phyloP scores from a whole-genome alignment of 2,797 vertebrate genomes.

The Silurus aristotelis region DNA sequence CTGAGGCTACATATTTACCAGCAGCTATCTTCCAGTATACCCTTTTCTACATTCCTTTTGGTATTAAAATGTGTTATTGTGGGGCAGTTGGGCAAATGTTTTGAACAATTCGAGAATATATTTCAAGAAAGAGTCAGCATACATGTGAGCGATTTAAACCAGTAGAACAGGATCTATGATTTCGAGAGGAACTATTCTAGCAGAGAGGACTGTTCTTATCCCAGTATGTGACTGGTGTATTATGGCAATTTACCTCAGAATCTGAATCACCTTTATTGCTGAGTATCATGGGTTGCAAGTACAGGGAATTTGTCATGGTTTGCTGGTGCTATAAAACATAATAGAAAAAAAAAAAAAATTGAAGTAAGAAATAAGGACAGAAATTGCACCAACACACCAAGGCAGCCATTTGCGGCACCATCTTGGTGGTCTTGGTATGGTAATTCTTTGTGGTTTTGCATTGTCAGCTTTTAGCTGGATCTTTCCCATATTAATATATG shows the following conservation, averaged over 20 bases:
- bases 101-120: not conserved
- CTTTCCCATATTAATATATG: no score
- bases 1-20: not conserved
- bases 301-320: no score
- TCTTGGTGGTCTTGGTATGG: no score
- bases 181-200: not conserved
- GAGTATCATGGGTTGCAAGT: no score
- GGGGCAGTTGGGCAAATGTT: not conserved
- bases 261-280: no score
- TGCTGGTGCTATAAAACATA: no score
- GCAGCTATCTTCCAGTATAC: not conserved
- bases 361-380: no score
- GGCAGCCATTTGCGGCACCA: no score
- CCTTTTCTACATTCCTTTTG: not conserved
- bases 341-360: no score
- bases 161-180: slow-evolving; percentile 9
- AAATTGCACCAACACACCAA: no score
- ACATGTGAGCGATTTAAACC: not conserved
- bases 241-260: not conserved
- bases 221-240: not conserved
- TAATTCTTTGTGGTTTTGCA: no score
- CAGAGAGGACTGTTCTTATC: not conserved
- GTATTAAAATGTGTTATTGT: not conserved
- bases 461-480: no score
- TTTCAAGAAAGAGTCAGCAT: not conserved